phyloP scores from a whole-genome alignment of 1,140 invertebrate genomes.

The Dinoponera quadriceps region DNA sequence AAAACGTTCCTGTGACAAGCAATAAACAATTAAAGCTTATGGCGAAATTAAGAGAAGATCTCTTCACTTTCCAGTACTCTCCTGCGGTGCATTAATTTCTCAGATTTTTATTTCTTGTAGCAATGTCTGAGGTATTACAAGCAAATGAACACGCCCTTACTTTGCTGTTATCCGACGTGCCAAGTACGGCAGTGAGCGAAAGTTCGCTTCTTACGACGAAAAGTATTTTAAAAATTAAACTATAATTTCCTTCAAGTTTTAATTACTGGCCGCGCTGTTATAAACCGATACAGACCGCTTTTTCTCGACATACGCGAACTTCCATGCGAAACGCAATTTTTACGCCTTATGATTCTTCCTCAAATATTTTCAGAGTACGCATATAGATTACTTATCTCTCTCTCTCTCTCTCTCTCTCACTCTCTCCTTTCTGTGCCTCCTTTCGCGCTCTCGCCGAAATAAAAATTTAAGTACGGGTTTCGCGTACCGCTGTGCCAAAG shows the following conservation, averaged over 20 bases:
- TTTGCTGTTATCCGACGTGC: slow-evolving; percentile 1
- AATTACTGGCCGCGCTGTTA: not conserved
- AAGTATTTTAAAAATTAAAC: slow-evolving; percentile 7
- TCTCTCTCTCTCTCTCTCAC: not conserved
- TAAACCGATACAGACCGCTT: slow-evolving; percentile 46
- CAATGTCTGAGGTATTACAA: not conserved
- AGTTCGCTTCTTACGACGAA: not conserved
- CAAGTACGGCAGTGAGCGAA: not conserved
- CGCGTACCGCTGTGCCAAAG: slow-evolving; percentile 14
- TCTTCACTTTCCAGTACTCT: not conserved
- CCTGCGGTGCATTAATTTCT: not conserved
- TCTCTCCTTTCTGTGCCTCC: not conserved
- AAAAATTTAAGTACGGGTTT: slow-evolving; percentile 60
- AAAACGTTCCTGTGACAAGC: not conserved
- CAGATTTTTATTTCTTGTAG: not conserved
- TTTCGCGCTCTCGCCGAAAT: slow-evolving; percentile 37
- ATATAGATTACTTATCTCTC: not conserved
- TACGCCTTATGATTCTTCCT: slow-evolving; percentile 27
- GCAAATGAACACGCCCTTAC: not conserved
- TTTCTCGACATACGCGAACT: slow-evolving; percentile 14
- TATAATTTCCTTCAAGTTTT: too few species aligned
- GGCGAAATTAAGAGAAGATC: not conserved
- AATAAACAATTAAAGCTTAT: slow-evolving; percentile 12
- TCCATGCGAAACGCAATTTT: slow-evolving; percentile 40
- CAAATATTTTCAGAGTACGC: not conserved